Base-by-base conservation (phyloP, 2,888 invertebrate species). In the Hyposoter dolosus region DNA sequence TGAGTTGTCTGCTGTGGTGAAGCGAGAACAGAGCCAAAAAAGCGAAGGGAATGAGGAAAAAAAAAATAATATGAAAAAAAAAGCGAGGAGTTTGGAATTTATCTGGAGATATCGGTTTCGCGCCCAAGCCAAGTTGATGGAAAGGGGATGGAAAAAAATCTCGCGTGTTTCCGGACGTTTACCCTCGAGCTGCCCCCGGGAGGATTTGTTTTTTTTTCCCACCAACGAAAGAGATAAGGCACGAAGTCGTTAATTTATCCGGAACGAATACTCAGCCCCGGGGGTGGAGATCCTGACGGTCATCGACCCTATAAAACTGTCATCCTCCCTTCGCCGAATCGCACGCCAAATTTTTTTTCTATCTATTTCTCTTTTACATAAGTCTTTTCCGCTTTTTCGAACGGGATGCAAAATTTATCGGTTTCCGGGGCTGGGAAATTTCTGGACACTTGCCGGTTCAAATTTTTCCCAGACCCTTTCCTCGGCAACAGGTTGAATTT, bases 231-330 rank as follows among this genome's bases (percentile, higher is more conserved):
- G 50, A 63, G 75, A 91, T 90, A 90, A 91, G 88, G 81, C 89
- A 88, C 88, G 89, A 85, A 87, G 86, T 84, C 89, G 87, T 91
- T 90, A 90, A 90, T 91, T 90, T 84, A 88, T 79, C 85, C 43
- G 78, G 65, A 71, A 65, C 66, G 65, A 75, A 69, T 45, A 60
- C 69, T 23, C 32, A 43, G 7, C 40, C 40, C 9, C 4, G n/a
- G 10, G 69, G 69, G n/a, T 60, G 43, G 60, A 75, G 76, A 32
- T 28, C 40, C 75, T 69, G 53, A 53, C 60, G 85, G 79, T 71
- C 79, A 83, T 66, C 71, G 85, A 83, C 77, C 83, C 69, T 60
- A 85, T 77, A 81, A 87, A 85, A 81, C 89, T 88, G 79, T 72
- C 86, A 83, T 81, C 84, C 86, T 79, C 72, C 83, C 76, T 53